A percentile compares a stretch with the other conserved stretches of the same genome.
Evolutionary conservation across 2,113 vertebrate species (phyloP).

Genomic region (Gymnobelideus leadbeateri): DNA sequence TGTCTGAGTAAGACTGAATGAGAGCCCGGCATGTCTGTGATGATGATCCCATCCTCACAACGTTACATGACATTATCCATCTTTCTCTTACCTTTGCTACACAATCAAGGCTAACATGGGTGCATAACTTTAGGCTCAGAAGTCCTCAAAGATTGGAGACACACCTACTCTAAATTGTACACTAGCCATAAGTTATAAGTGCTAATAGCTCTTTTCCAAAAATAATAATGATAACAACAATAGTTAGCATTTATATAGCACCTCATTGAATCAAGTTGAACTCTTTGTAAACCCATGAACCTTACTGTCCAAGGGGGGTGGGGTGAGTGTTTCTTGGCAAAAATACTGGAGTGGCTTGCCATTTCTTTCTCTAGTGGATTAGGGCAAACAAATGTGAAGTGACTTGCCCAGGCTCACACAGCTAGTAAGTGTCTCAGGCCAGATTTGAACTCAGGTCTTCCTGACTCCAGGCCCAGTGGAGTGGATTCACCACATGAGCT

Average conservation of each 20-base stretch:
- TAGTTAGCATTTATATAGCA: background rate
- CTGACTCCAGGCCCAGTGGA: background rate
- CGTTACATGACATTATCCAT: background rate
- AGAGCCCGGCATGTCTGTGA: background rate
- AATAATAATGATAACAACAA: background rate
- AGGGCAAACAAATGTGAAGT: too few species aligned
- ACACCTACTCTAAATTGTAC: background rate
- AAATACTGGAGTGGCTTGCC: too few species aligned
- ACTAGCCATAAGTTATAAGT: background rate
- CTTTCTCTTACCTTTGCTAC: background rate
- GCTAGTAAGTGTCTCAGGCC: background rate
- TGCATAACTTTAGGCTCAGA: background rate
- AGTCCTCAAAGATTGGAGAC: background rate
- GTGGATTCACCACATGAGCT: background rate
- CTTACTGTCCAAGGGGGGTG: background rate
- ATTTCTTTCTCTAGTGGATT: too few species aligned
- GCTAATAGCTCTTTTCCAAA: background rate
- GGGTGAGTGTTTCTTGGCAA: too few species aligned
- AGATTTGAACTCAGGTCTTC: background rate
- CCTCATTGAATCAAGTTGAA: background rate
- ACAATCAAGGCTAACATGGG: background rate
- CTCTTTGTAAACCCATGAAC: background rate
- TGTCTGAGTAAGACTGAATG: background rate
- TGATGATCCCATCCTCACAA: background rate
- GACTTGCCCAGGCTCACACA: background rate